phyloP scores from a whole-genome alignment of 2,113 vertebrate species.

The Ailurus styani region DNA sequence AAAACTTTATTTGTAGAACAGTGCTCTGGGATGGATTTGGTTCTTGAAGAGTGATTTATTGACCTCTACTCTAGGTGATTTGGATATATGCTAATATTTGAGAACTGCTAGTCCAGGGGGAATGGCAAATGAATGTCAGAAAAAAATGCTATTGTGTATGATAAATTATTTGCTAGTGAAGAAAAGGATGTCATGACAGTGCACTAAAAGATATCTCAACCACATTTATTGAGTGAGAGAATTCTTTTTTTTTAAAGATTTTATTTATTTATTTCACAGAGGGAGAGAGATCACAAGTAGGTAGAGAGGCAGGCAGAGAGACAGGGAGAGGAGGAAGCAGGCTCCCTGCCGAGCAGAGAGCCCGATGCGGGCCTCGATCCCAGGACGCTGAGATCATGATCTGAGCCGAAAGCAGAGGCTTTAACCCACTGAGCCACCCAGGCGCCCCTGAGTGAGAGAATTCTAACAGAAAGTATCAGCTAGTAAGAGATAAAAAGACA shows the following conservation, averaged over 20 bases:
- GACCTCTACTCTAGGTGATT: neutral
- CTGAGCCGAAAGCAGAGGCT: too few relatives aligned
- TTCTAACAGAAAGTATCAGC: neutral
- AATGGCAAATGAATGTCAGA: neutral
- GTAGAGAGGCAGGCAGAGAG: too few relatives aligned
- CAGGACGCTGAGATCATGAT: too few relatives aligned
- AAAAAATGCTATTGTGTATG: neutral
- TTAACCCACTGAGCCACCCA: too few relatives aligned
- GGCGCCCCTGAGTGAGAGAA: neutral
- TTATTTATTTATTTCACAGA: too few relatives aligned
- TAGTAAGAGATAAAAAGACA: neutral
- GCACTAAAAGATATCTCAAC: neutral
- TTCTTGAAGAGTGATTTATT: neutral
- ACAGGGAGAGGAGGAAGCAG: too few relatives aligned
- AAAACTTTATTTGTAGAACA: constrained; percentile 15
- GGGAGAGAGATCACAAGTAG: too few relatives aligned
- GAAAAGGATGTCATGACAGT: neutral
- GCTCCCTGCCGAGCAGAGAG: too few relatives aligned
- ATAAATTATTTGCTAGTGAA: constrained; percentile 27
- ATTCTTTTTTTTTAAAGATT: too few relatives aligned
- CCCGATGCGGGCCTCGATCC: too few relatives aligned
- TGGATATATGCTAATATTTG: neutral
- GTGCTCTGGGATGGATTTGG: neutral
- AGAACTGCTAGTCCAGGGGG: neutral
- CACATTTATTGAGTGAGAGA: neutral